phyloP scores from a whole-genome alignment of 2,113 vertebrate genomes.

The Misgurnus anguillicaudatus region DNA sequence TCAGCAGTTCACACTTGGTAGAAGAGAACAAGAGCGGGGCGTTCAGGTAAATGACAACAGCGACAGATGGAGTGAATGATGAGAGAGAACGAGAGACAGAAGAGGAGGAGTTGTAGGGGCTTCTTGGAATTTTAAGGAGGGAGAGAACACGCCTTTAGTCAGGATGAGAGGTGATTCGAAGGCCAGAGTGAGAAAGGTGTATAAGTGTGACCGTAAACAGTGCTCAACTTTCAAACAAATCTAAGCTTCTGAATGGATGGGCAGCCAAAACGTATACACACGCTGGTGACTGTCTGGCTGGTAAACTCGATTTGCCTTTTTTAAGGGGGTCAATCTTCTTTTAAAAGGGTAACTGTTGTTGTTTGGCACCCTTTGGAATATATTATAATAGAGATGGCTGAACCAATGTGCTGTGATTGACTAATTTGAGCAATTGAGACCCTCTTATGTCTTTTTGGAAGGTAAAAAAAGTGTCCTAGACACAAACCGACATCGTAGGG shows the following conservation, averaged over 20 bases:
- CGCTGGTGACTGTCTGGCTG: background rate
- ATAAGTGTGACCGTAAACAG: constrained; percentile 21
- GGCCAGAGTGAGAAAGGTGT: constrained; percentile 23
- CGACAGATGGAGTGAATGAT: constrained; percentile 50
- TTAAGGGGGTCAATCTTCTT: too few relatives aligned
- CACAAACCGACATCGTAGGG: too few relatives aligned
- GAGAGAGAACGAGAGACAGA: constrained; percentile 29
- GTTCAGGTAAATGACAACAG: constrained; percentile 51
- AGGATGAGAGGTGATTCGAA: constrained; percentile 23
- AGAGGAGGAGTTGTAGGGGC: constrained; percentile 20
- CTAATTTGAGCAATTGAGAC: too few relatives aligned
- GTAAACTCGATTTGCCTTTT: background rate
- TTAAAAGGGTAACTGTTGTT: too few relatives aligned
- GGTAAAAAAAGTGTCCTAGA: too few relatives aligned
- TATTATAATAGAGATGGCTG: too few relatives aligned
- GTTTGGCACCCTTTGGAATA: too few relatives aligned
- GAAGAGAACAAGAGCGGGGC: constrained; percentile 22
- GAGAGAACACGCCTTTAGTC: background rate
- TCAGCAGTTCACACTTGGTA: constrained; percentile 53
- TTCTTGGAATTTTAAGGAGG: constrained; percentile 38
- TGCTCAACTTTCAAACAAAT: constrained; percentile 22
- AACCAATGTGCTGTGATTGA: too few relatives aligned
- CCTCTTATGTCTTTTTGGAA: too few relatives aligned
- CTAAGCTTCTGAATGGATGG: constrained; percentile 5
- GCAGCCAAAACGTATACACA: background rate